Evolutionary conservation across 2,113 vertebrate genomes (phyloP).

Genomic region (Dendrocopos noguchii): DNA sequence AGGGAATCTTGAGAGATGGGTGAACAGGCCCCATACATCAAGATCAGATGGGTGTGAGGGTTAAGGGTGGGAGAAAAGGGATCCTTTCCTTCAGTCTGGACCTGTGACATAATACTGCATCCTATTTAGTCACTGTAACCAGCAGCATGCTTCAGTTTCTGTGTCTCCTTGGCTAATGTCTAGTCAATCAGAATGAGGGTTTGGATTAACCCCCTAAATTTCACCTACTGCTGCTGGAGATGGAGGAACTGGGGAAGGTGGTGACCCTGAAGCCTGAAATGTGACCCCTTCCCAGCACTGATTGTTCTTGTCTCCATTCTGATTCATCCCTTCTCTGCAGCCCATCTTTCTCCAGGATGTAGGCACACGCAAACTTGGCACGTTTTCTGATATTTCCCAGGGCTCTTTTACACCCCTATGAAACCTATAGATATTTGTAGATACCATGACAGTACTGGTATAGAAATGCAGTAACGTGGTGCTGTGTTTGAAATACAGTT

Average conservation of each 20-base stretch:
- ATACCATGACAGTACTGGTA: neutral
- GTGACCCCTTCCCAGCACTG: neutral
- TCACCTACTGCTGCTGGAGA: neutral
- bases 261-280: neutral
- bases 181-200: neutral
- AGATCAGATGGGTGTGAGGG: neutral
- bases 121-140: neutral
- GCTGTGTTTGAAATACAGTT: neutral
- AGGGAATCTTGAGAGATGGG: neutral
- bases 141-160: neutral
- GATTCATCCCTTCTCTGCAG: neutral
- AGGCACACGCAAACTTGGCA: neutral
- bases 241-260: neutral
- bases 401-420: neutral
- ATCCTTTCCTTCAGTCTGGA: neutral
- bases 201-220: neutral
- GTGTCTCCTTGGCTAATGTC: neutral
- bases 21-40: neutral
- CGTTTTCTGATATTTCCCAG: neutral
- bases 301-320: neutral
- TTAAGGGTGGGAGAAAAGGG: neutral
- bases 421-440: neutral
- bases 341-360: neutral
- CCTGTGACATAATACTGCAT: neutral
- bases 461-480: neutral